Conservation (phyloP, 2,797 vertebrate genomes). For the Pangasius larnaudii region DNA sequence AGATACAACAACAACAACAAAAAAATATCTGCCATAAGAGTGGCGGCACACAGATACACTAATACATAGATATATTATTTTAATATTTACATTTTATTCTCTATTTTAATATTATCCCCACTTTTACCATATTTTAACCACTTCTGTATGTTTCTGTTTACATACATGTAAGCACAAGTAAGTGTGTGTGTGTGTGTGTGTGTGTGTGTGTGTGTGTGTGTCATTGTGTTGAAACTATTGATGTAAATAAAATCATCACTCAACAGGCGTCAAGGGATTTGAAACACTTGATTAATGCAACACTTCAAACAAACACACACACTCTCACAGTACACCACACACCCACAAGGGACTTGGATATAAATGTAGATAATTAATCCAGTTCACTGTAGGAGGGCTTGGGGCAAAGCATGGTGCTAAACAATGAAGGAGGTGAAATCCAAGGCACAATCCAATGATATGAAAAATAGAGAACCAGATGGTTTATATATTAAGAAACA, state of each 20-base stretch:
- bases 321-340: conserved; percentile 5
- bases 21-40: neutral
- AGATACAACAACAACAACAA: neutral
- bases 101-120: no score
- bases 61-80: neutral
- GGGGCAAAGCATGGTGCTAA: neutral
- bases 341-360: neutral
- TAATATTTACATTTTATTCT: no score
- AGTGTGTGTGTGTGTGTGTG: conserved; percentile 3
- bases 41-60: neutral
- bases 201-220: neutral
- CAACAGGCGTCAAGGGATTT: neutral
- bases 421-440: neutral
- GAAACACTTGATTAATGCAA: neutral
- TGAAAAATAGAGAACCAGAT: neutral
- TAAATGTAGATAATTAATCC: conserved; percentile 16
- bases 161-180: neutral
- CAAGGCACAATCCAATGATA: neutral
- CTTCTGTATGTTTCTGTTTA: neutral
- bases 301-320: neutral
- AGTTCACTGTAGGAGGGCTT: neutral
- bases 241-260: neutral
- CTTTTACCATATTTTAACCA: neutral
- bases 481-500: neutral
- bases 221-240: neutral